Evolutionary conservation across 2,113 vertebrate species (phyloP), one percentile per base, ranked within the genome.

Genomic region (Oryzias melastigma): DNA sequence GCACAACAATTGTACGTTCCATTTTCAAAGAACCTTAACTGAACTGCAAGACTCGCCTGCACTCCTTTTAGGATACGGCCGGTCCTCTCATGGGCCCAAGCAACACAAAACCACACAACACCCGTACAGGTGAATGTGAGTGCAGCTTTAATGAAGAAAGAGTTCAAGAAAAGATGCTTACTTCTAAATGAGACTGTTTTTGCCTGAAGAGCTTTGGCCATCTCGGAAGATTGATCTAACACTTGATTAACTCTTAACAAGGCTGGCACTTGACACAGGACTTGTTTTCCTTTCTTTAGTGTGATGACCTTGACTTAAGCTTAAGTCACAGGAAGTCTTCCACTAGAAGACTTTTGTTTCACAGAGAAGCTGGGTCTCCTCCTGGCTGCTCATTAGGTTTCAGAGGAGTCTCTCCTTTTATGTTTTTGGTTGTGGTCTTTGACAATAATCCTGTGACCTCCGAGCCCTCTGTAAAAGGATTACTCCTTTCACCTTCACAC

Each of bases 101-200:
- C 35, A 12, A 35, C 35, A 2, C 35, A 12, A 35, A 35, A 35
- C 3, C 8, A 8, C 10, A 12, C 35, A 35, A 8, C 35, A 35
- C 35, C 35, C 35, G 10, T 35, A 35, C 10, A 35, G 8, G 10
- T 12, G 8, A 10, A 29, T 7, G 27, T 29, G 27, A 8, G 6
- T 1, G 7, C 2, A 29, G 5, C 27, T 29, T 29, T 29, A 7
- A 29, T 29, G 7, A 7, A 29, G 27, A 29, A 7, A 29, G 27
- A 72, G 66, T 80, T 69, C 68, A 66, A 59, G 51, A 44, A 3
- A 41, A 54, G 53, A 48, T 50, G 65, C 72, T 82, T 68, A 65
- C 78, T 64, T 80, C 75, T 74, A 45, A 71, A 78, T 78, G 73
- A 81, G 76, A 75, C 57, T 46, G 52, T 29, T 35, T 15, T 54